These are phyloP conservation scores for Coptodon bakossiorum DNA, from an alignment of 2,113 vertebrate genomes.

Conservation along the genomic window DNA sequence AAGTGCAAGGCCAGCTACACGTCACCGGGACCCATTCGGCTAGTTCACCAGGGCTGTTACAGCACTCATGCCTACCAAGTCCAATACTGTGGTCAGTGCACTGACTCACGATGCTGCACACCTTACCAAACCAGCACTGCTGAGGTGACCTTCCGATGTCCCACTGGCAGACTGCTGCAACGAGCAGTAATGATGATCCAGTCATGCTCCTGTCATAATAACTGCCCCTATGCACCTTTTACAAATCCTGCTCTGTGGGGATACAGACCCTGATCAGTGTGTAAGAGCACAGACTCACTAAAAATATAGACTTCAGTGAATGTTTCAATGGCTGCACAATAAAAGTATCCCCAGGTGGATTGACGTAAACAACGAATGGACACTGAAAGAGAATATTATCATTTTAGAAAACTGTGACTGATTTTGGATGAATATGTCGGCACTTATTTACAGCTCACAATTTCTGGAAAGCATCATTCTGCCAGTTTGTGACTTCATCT, in stretches of 20 bases:
- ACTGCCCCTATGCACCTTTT: conserved; percentile 57
- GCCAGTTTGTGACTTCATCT: background rate
- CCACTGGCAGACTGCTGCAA: conserved; percentile 26
- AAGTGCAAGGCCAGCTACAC: conserved; percentile 60
- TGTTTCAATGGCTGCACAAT: background rate
- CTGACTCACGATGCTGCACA: conserved; percentile 68
- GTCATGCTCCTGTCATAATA: conserved; percentile 71
- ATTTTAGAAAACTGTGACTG: background rate
- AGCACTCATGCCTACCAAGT: conserved; percentile 52
- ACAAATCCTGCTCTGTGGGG: conserved; percentile 45
- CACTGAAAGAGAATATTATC: background rate
- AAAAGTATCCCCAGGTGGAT: background rate
- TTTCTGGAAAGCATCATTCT: background rate
- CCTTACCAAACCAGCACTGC: conserved; percentile 59
- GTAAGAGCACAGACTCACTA: background rate
- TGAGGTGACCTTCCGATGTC: conserved; percentile 65
- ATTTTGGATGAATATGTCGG: background rate
- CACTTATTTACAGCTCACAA: conserved; percentile 3
- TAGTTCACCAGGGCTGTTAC: conserved; percentile 67
- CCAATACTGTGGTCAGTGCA: conserved; percentile 69
- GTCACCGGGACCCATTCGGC: conserved; percentile 41
- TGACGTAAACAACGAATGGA: background rate
- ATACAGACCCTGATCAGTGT: conserved; percentile 9
- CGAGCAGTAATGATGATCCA: conserved; percentile 71
- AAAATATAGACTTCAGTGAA: background rate